phyloP scores from a whole-genome alignment of 2,113 vertebrate genomes.

The Erythrocebus patas region DNA sequence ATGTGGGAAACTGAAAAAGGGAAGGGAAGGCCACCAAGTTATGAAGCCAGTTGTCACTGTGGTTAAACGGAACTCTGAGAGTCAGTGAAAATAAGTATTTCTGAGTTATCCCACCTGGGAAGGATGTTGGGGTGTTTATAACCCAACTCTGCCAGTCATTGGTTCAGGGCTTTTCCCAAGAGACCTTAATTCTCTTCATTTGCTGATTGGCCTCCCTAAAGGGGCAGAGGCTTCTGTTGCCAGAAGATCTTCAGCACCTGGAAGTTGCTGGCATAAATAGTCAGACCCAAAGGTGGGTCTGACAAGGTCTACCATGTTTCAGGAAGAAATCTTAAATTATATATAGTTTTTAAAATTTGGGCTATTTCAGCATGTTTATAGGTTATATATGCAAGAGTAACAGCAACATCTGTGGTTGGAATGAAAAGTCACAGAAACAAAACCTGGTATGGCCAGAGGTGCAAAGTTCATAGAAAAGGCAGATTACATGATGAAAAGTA shows the following conservation, averaged over 20 bases:
- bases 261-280: neutral
- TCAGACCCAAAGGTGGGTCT: neutral
- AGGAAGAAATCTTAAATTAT: neutral
- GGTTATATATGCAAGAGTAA: neutral
- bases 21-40: neutral
- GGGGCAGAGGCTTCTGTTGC: neutral
- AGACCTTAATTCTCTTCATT: neutral
- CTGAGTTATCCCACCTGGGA: too few species aligned
- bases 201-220: neutral
- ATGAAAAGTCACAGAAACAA: neutral
- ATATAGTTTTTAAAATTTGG: neutral
- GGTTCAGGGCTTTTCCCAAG: neutral
- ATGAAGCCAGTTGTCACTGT: neutral
- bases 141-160: neutral
- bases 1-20: neutral
- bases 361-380: neutral
- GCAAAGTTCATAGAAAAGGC: neutral
- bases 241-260: neutral
- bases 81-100: neutral
- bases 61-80: neutral
- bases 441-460: neutral
- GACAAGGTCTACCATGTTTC: neutral
- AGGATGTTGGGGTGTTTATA: neutral
- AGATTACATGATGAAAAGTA: neutral
- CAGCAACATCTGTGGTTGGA: neutral